Conservation (phyloP, 2,113 vertebrate species). For the Hystrix brachyura region DNA sequence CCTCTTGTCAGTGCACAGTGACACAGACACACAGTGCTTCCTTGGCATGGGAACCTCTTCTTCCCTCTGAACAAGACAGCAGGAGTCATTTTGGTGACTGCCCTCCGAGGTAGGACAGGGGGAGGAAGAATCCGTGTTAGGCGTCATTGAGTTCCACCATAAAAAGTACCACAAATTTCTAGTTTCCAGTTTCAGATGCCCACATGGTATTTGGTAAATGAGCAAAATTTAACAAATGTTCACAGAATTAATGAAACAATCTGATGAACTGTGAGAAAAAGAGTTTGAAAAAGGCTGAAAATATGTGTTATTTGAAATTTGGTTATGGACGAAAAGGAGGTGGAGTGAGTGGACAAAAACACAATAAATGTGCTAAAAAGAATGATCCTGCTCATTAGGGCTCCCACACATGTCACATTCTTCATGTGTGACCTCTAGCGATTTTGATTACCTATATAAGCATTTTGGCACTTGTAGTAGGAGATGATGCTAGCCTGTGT, state of each 20-base stretch:
- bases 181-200: background rate
- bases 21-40: background rate
- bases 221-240: slow-evolving; percentile 20
- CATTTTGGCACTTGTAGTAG: background rate
- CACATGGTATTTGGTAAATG: background rate
- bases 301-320: background rate
- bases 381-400: background rate
- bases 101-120: background rate
- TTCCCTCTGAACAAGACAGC: background rate
- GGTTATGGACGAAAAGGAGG: background rate
- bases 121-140: background rate
- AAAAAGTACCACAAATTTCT: background rate
- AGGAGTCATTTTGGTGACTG: background rate
- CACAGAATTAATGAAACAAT: slow-evolving; percentile 23
- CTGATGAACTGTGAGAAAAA: background rate
- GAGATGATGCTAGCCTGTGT: background rate
- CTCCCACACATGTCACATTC: background rate
- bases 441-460: background rate
- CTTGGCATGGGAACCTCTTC: background rate
- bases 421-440: background rate
- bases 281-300: background rate
- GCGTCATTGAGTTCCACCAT: background rate
- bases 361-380: background rate
- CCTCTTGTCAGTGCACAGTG: background rate
- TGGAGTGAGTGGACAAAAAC: background rate